Conservation (phyloP, 2,888 invertebrate species). For the Galerucella calmariensis region DNA sequence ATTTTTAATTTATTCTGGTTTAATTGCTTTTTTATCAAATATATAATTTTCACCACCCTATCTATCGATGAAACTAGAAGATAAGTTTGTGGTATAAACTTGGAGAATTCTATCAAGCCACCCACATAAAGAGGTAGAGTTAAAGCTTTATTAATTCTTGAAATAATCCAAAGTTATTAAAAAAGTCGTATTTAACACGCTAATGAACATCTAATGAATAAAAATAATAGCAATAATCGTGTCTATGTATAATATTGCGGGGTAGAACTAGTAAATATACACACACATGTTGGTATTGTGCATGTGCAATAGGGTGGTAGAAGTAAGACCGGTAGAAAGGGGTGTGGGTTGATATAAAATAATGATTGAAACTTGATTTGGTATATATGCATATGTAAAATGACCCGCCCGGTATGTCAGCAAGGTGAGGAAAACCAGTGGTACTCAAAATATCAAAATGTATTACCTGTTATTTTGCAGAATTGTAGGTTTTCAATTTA, state of each 20-base stretch:
- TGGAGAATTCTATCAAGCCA: no score
- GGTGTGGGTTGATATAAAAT: slow-evolving; percentile 53
- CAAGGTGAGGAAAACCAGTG: slow-evolving; percentile 47
- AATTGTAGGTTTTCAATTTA: no score
- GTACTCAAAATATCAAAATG: slow-evolving; percentile 33
- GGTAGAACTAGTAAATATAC: slow-evolving; percentile 40
- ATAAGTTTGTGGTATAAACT: no score
- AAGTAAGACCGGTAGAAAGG: slow-evolving; percentile 46
- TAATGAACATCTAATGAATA: slow-evolving; percentile 36
- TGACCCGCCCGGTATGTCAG: slow-evolving; percentile 47
- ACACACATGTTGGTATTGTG: slow-evolving; percentile 45
- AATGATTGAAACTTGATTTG: slow-evolving; percentile 55
- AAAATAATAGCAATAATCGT: slow-evolving; percentile 43
- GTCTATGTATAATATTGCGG: slow-evolving; percentile 34
- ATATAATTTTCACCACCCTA: no score
- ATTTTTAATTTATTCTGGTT: no score
- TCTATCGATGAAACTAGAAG: no score
- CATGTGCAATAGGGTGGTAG: slow-evolving; percentile 49
- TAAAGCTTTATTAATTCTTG: no score
- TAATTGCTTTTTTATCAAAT: no score
- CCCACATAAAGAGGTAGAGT: no score
- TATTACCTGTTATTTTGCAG: no score
- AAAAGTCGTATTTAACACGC: not conserved
- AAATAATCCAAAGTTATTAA: no score
- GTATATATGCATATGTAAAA: slow-evolving; percentile 51